Percentiles rank a stretch among this genome's conserved stretches.
phyloP scores from a whole-genome alignment of 1,140 invertebrate genomes.

The Monomorium pharaonis region DNA sequence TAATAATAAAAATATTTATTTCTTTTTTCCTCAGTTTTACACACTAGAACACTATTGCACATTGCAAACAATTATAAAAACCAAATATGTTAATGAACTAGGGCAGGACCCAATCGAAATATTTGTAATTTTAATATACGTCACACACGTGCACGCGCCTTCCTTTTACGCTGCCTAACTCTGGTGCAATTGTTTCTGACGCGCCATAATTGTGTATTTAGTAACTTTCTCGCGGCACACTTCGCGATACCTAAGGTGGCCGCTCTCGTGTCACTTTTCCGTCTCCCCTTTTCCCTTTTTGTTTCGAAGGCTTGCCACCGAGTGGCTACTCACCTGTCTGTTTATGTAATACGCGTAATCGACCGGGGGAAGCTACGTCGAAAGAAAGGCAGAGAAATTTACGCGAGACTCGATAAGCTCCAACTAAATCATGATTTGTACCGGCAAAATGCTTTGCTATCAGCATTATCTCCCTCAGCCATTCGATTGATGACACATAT shows the following conservation, averaged over 20 bases:
- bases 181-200: conserved; percentile 63
- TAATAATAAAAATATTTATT: background rate
- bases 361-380: conserved; percentile 34
- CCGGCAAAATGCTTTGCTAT: background rate
- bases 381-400: conserved; percentile 66
- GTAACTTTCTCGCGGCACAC: conserved; percentile 67
- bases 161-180: conserved; percentile 32
- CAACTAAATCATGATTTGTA: background rate
- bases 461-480: conserved; percentile 5
- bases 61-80: background rate
- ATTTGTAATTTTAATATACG: background rate
- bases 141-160: background rate
- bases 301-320: conserved; percentile 16
- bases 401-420: conserved; percentile 41
- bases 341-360: conserved; percentile 53
- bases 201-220: conserved; percentile 61
- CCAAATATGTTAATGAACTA: background rate
- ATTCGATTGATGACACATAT: background rate
- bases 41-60: background rate
- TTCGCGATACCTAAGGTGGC: conserved; percentile 7
- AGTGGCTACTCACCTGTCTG: background rate
- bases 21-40: too few species aligned
- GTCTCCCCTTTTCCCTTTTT: background rate
- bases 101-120: background rate
- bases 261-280: conserved; percentile 19